Percentiles rank a stretch among this genome's conserved stretches.
These are phyloP conservation scores for Drosophila prostipennis DNA, from an alignment of 2,888 invertebrate genomes.

Conservation along the genomic window DNA sequence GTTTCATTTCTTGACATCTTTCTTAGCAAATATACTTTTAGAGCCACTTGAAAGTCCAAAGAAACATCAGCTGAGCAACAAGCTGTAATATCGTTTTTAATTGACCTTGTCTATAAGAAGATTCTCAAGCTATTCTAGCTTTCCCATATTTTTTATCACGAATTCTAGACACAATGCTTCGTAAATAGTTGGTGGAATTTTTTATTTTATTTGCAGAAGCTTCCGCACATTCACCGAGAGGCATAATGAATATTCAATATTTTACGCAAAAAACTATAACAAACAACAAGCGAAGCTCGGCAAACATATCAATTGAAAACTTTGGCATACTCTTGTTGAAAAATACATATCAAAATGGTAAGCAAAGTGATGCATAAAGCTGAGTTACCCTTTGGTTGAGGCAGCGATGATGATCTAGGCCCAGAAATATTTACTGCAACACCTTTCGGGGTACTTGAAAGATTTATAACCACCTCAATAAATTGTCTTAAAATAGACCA, in stretches of 20 bases:
- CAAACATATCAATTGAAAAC: constrained; percentile 40
- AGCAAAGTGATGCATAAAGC: constrained; percentile 3
- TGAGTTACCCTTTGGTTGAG: not conserved
- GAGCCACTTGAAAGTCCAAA: not conserved
- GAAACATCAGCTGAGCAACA: not conserved
- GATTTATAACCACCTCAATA: constrained; percentile 70
- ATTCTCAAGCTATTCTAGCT: constrained; percentile 23
- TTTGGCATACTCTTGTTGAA: constrained; percentile 24
- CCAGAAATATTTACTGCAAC: constrained; percentile 48
- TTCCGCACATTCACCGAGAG: constrained; percentile 74
- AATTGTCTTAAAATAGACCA: constrained; percentile 62
- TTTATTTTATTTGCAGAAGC: constrained; percentile 44
- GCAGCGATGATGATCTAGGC: constrained; percentile 26
- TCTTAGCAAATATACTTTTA: constrained; percentile 7
- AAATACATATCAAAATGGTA: not conserved
- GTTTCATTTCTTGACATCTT: constrained; percentile 30
- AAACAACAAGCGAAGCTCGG: constrained; percentile 32
- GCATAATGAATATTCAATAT: constrained; percentile 74
- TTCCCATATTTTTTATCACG: constrained; percentile 55
- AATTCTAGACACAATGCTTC: constrained; percentile 69
- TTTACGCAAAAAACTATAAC: constrained; percentile 58
- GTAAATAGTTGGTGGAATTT: constrained; percentile 58
- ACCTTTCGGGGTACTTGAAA: constrained; percentile 49
- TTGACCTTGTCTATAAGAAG: constrained; percentile 15
- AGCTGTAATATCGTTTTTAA: constrained; percentile 12